Evolutionary conservation across 2,113 vertebrate species (phyloP).

Genomic region (Engystomops pustulosus): DNA sequence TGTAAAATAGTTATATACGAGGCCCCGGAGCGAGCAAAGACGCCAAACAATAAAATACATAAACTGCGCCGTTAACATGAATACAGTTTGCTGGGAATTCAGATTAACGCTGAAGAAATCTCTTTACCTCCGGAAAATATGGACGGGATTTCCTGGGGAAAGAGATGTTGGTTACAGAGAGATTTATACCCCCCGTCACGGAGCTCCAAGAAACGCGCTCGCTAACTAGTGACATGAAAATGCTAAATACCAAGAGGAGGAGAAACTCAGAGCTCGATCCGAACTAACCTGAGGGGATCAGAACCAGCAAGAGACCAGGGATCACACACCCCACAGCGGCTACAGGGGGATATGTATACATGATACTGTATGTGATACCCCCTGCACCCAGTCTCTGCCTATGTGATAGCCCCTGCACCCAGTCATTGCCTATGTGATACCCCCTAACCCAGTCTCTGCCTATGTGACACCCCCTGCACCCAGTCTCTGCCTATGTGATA

Average conservation of each 20-base stretch:
- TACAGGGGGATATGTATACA: too few species aligned
- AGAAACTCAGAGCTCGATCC: conserved; percentile 12
- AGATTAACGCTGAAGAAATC: conserved; percentile 55
- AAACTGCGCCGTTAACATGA: conserved; percentile 56
- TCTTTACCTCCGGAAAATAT: conserved; percentile 57
- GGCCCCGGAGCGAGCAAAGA: conserved; percentile 41
- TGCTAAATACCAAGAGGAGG: conserved; percentile 9
- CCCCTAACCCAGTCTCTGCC: too few species aligned
- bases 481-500: too few species aligned
- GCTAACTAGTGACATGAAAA: conserved; percentile 48
- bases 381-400: too few species aligned
- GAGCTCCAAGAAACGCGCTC: background rate
- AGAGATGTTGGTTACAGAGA: conserved; percentile 40
- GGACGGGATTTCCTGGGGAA: conserved; percentile 29
- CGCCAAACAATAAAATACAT: conserved; percentile 56
- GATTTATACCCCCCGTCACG: conserved; percentile 52
- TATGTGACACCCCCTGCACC: too few species aligned
- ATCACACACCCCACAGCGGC: too few species aligned
- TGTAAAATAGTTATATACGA: conserved; percentile 45
- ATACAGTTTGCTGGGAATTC: conserved; percentile 53
- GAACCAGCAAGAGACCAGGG: background rate
- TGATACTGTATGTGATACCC: too few species aligned
- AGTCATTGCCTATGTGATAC: too few species aligned
- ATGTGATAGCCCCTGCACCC: too few species aligned
- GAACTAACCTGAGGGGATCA: too few species aligned